phyloP scores from a whole-genome alignment of 1,140 invertebrate genomes.

The Anoplolepis gracilipes region DNA sequence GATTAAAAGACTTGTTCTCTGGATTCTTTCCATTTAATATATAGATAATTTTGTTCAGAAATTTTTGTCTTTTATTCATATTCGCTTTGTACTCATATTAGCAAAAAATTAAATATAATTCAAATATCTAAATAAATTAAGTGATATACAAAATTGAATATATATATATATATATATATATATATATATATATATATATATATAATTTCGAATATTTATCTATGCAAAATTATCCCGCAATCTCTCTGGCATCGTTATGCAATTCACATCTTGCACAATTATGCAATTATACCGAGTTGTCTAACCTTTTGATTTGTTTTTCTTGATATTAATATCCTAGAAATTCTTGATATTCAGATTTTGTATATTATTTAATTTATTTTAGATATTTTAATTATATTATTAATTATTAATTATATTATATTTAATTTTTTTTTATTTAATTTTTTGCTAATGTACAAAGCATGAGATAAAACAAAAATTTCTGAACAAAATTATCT shows the following conservation, averaged over 20 bases:
- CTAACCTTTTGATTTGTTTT: neutral
- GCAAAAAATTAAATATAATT: too few relatives aligned
- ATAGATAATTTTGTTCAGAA: neutral
- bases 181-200: too few relatives aligned
- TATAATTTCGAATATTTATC: neutral
- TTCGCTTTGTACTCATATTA: too few relatives aligned
- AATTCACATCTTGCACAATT: neutral
- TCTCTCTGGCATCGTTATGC: too few relatives aligned
- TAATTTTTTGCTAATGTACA: too few relatives aligned
- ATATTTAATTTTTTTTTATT: too few relatives aligned
- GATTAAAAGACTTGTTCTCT: neutral
- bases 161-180: too few relatives aligned
- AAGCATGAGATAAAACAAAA: neutral
- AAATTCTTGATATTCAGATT: neutral
- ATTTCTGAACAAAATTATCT: neutral
- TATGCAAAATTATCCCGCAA: too few relatives aligned
- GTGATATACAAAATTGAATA: neutral
- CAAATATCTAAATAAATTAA: slow-evolving; percentile 5
- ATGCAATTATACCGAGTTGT: neutral
- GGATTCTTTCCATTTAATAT: neutral
- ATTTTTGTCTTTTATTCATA: neutral
- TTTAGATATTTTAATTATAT: neutral
- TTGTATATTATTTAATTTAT: neutral
- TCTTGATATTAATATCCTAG: neutral
- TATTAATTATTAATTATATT: too few relatives aligned